Base-by-base conservation (phyloP, 2,113 vertebrate genomes). In the Sphyrna mokarran region DNA sequence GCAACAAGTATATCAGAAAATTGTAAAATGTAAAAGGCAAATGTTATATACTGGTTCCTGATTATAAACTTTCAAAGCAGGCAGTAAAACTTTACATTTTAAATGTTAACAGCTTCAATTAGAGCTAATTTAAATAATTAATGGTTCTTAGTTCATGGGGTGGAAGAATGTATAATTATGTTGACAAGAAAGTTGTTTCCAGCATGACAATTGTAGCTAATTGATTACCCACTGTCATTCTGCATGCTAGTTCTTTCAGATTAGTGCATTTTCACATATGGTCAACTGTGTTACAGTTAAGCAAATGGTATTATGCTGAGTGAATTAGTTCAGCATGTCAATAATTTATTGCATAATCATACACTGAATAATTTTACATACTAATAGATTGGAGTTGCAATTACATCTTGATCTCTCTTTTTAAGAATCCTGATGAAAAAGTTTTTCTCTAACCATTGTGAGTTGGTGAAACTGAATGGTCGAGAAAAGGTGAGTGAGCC, bases 111-210 rank as follows among this genome's bases (percentile, higher is more conserved):
- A 11, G 63, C 63, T 68, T 70, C 93, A 94, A 70, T 70, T 94
- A 40, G 68, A 2, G 70, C 22, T 70, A 69, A 94, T 94, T 69
- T 94, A 14, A 70, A 43, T 94, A 37, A 40, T 94, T 70, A 61
- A 90, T 54, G 87, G 87, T 61, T 94, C 66, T 69, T 40, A 68
- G 66, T 9, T 68, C 93, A 70, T 48, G 33, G 22, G 93, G 66
- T 68, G 37, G 93, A 70, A 94, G 68, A 94, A 43, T 37, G 14
- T 43, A 48, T 68, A 70, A 33, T 40, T 43, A 20, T 70, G 18
- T 69, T 69, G 66, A 29, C 93, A 70, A 94, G 93, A 70, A 94
- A 94, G 66, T 69, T 94, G 37, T 48, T 61, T 20, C 37, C 93
- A 48, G 66, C 33, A 11, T 94, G 91, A 43, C n/a, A 94, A 43